Evolutionary conservation across 2,797 vertebrate species (phyloP).

Genomic region (Falco rusticolus): DNA sequence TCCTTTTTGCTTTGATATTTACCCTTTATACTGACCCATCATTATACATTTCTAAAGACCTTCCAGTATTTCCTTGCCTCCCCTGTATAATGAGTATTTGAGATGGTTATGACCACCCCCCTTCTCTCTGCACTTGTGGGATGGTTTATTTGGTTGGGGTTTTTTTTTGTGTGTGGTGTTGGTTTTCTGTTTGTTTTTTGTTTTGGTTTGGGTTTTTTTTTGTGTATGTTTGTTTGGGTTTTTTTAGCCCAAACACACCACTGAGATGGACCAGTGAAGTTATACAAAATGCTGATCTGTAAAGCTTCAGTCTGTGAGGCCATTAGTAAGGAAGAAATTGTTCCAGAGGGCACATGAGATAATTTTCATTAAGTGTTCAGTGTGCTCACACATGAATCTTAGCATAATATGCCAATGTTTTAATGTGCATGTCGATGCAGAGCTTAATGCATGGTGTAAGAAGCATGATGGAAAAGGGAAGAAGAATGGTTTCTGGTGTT

Average conservation of each 20-base stretch:
- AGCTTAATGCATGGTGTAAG: neutral
- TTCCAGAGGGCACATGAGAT: fast-evolving
- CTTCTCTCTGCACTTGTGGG: neutral
- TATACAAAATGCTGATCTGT: neutral
- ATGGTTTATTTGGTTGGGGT: no score
- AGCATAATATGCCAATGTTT: neutral
- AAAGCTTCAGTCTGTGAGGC: neutral
- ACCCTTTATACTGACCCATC: neutral
- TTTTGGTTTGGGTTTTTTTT: no score
- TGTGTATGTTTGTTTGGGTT: no score
- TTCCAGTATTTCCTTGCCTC: neutral
- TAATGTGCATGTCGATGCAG: no score
- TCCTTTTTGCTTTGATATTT: neutral
- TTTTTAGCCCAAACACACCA: neutral
- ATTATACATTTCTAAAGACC: neutral
- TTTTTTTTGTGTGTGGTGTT: no score
- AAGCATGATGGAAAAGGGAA: neutral
- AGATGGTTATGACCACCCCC: neutral
- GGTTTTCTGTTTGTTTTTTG: no score
- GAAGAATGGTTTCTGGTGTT: neutral
- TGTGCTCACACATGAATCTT: neutral
- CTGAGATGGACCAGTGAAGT: neutral
- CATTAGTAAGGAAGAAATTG: neutral
- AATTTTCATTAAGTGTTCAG: neutral
- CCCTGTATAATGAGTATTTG: neutral